Evolutionary conservation across 1,140 invertebrate species (phyloP).

Genomic region (Ylistrum balloti): DNA sequence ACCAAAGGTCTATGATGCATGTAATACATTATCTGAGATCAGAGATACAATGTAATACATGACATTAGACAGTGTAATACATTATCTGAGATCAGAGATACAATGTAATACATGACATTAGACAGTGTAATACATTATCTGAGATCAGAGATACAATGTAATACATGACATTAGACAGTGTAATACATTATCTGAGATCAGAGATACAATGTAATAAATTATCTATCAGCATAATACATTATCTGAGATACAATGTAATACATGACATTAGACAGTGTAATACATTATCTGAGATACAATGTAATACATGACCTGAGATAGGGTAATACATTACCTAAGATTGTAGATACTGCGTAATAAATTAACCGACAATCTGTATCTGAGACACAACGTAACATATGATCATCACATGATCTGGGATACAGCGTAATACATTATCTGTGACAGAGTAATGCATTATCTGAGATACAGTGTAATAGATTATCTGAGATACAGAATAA

Average conservation of each 20-base stretch:
- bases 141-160: not conserved
- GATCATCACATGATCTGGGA: too few relatives aligned
- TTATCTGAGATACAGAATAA: too few relatives aligned
- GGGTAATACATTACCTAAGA: not conserved
- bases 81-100: not conserved
- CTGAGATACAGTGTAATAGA: not conserved
- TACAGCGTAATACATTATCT: too few relatives aligned
- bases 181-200: not conserved
- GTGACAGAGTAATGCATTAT: conserved; percentile 34
- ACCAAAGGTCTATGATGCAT: too few relatives aligned
- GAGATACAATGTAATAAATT: not conserved
- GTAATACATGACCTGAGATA: not conserved
- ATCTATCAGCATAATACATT: not conserved
- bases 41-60: not conserved
- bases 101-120: not conserved
- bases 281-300: not conserved
- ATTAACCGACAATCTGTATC: not conserved
- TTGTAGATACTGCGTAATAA: not conserved
- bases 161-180: not conserved
- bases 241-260: not conserved
- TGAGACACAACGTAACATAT: too few relatives aligned
- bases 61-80: not conserved
- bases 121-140: not conserved
- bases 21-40: not conserved
- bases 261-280: not conserved